These are phyloP conservation scores for Megaceryle maxima DNA, from an alignment of 2,113 vertebrate species.

Conservation along the genomic window DNA sequence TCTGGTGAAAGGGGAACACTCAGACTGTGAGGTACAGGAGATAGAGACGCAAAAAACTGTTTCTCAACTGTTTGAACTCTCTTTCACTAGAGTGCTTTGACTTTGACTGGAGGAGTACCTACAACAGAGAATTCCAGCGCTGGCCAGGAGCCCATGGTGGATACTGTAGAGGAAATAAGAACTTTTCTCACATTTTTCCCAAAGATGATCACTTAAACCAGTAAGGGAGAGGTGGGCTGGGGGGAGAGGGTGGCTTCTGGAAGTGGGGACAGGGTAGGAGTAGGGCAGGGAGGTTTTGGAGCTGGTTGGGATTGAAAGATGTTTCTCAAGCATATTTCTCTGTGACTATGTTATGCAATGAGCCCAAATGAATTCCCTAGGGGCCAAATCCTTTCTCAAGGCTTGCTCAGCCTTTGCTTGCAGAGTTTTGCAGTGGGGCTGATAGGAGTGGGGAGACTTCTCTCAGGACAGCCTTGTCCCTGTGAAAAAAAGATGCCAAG, in stretches of 20 bases:
- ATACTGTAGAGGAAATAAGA: not conserved
- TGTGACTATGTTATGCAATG: not conserved
- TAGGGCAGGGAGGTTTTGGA: not conserved
- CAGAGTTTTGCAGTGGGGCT: not conserved
- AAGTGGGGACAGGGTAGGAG: not conserved
- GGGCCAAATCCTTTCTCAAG: not conserved
- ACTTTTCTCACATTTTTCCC: not conserved
- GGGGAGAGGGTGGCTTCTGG: too few relatives aligned
- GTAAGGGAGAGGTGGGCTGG: constrained; percentile 6
- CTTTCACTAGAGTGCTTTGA: constrained; percentile 11
- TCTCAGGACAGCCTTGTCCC: not conserved
- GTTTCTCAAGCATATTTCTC: not conserved
- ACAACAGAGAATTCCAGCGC: not conserved
- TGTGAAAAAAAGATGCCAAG: not conserved
- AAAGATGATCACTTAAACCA: not conserved
- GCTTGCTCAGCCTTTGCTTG: not conserved
- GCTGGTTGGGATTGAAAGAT: not conserved
- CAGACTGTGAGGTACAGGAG: not conserved
- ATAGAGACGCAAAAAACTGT: not conserved
- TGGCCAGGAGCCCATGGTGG: not conserved
- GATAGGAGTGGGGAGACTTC: not conserved
- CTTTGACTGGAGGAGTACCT: not conserved
- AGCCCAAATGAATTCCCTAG: not conserved
- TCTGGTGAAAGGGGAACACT: not conserved
- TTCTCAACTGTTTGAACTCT: not conserved